phyloP scores from a whole-genome alignment of 2,113 vertebrate genomes.

The Leptodactylus fuscus region DNA sequence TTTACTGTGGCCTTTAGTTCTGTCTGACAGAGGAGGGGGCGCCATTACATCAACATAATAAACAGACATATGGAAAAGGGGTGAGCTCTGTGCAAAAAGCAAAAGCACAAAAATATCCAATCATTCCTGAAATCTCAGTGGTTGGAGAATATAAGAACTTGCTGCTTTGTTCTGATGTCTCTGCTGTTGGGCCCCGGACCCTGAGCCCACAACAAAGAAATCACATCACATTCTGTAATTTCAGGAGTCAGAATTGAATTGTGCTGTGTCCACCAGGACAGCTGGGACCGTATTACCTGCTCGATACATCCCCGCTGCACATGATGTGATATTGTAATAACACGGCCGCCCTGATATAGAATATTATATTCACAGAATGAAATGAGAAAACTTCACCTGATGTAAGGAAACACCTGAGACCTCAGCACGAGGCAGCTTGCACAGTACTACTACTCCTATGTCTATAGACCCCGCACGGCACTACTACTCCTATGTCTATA shows the following conservation, averaged over 20 bases:
- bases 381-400: background rate
- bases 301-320: background rate
- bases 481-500: too few species aligned
- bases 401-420: background rate
- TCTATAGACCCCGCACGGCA: background rate
- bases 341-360: background rate
- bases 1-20: too few species aligned
- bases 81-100: too few species aligned
- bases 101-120: too few species aligned
- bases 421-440: background rate
- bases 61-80: too few species aligned
- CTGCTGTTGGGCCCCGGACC: background rate
- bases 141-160: background rate
- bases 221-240: slow-evolving; percentile 11
- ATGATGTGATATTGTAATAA: background rate
- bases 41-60: too few species aligned
- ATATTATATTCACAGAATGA: background rate
- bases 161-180: background rate
- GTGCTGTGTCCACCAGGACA: background rate
- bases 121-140: background rate
- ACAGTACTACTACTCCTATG: background rate
- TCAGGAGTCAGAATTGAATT: background rate
- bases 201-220: background rate
- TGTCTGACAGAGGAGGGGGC: too few species aligned
- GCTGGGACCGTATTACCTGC: background rate